Base-by-base conservation (phyloP, 1,140 invertebrate species). In the Eupeodes corollae region DNA sequence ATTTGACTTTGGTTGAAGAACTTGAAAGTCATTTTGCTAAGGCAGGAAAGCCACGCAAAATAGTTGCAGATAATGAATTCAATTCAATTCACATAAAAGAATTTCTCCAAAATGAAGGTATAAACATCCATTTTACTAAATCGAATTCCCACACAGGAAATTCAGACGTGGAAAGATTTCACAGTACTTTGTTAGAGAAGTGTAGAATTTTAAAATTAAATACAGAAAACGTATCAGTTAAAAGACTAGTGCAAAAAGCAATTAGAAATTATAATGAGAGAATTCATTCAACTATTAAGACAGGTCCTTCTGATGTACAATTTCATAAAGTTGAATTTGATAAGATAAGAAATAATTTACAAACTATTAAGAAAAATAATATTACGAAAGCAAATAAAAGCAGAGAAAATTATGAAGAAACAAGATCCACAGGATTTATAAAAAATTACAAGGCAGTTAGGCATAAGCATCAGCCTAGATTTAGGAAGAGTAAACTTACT, bases 71-170 rank as follows among this genome's bases (percentile, higher is more conserved):
- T 37, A 49, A 49, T 38, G 44, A 48, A 50, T 49, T 52, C 21
- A 49, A 44, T 40, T 21, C 37, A 15, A 44, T 47, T 18, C 43
- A 47, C 11, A 30, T 52, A 39, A 47, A 43, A n/a, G 16, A 50
- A 16, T 49, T 49, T 39, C 47, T 44, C 30, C 32, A 13, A 33
- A 15, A 47, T 13, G 51, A 52, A 44, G 26, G 40, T 9, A 44
- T 49, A 31, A 30, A 49, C 37, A 26, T 45, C 15, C 47, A 52
- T 41, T 42, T 49, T 8, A 48, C 50, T 21, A 52, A 52, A 46
- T 47, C 50, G 11, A 48, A 52, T 45, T 48, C 43, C 18, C 47
- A 51, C 34, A 52, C 46, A 11, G 50, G 50, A 15, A 52, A 46
- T 46, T 16, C 46, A 12, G 46, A 52, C 32, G 32, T 52, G n/a